Conservation (phyloP, 2,888 invertebrate genomes). For the Melanotus villosus region DNA sequence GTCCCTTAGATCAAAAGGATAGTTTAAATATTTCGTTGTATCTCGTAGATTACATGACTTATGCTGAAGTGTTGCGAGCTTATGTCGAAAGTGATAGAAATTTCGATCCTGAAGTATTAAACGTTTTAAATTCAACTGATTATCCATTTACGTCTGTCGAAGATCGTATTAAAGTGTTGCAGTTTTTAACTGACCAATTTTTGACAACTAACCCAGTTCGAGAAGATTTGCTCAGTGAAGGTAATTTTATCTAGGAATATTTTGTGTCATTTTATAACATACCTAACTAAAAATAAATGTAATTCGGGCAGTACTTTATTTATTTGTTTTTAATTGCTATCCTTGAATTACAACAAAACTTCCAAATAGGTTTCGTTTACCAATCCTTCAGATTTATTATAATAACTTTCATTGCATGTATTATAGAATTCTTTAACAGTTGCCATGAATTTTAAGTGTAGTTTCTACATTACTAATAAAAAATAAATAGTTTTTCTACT, state of each 20-base stretch:
- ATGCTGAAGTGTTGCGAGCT: conserved; percentile 92
- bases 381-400: too few species aligned
- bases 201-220: conserved; percentile 93
- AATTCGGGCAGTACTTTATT: neutral
- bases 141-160: conserved; percentile 91
- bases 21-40: conserved; percentile 95
- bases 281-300: neutral
- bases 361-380: too few species aligned
- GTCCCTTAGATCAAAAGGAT: conserved; percentile 97
- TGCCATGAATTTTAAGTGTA: too few species aligned
- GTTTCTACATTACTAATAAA: too few species aligned
- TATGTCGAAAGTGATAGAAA: conserved; percentile 93
- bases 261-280: neutral
- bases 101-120: conserved; percentile 81
- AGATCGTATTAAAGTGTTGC: conserved; percentile 84
- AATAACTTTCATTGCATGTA: too few species aligned
- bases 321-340: too few species aligned
- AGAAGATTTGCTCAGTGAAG: conserved; percentile 95
- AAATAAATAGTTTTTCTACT: too few species aligned
- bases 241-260: conserved; percentile 67
- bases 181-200: conserved; percentile 95
- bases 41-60: conserved; percentile 95
- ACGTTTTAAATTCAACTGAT: conserved; percentile 81
- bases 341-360: too few species aligned
- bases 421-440: too few species aligned